Conservation (phyloP, 2,113 vertebrate genomes). For the mouse (Mus musculus) region GRCm39 chr16:51825001-51825500, state of each 20-base stretch:
- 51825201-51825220: neutral
- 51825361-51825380: neutral
- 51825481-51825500: slow-evolving; percentile 12
- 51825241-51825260: neutral
- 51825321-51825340: neutral
- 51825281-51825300: neutral
- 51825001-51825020: neutral
- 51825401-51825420: slow-evolving; percentile 44
- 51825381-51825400: neutral
- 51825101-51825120: too few relatives aligned
- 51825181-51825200: neutral
- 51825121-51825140: neutral
- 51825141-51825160: too few relatives aligned
- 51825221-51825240: neutral
- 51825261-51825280: neutral
- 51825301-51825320: neutral
- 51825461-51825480: neutral
- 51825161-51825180: neutral
- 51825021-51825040: neutral
- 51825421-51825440: slow-evolving; percentile 42
- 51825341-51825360: neutral
- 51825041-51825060: neutral
- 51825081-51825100: neutral
- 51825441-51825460: slow-evolving; percentile 44
- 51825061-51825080: too few relatives aligned